These are phyloP conservation scores for Athene noctua DNA, from an alignment of 2,113 vertebrate species.

Conservation along the genomic window DNA sequence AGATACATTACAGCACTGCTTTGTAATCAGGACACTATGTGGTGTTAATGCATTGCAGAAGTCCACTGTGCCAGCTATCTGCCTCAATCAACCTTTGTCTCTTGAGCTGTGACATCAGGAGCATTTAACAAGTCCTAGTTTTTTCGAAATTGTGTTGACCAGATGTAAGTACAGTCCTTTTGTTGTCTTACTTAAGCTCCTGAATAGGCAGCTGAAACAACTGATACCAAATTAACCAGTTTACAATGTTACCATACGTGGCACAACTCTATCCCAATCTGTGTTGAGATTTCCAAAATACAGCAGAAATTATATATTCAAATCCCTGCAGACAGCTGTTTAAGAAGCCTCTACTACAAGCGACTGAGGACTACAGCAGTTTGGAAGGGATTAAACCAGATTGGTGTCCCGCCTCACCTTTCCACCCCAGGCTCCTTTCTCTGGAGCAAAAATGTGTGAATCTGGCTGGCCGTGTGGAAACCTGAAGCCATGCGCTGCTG, in stretches of 20 bases:
- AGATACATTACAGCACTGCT: background rate
- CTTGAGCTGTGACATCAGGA: background rate
- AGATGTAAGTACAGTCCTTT: background rate
- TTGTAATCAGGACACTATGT: fast-evolving
- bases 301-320: background rate
- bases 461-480: background rate
- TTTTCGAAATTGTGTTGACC: background rate
- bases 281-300: background rate
- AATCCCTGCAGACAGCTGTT: background rate
- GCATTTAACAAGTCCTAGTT: background rate
- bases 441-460: background rate
- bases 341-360: background rate
- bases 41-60: background rate
- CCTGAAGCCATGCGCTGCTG: background rate
- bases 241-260: background rate
- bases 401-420: background rate
- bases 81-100: background rate
- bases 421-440: background rate
- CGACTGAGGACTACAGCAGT: background rate
- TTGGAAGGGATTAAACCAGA: background rate
- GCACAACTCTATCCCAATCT: background rate
- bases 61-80: background rate
- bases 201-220: background rate
- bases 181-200: background rate
- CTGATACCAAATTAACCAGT: background rate